Base-by-base conservation (phyloP, 1,140 invertebrate genomes). In the Aricia agestis region DNA sequence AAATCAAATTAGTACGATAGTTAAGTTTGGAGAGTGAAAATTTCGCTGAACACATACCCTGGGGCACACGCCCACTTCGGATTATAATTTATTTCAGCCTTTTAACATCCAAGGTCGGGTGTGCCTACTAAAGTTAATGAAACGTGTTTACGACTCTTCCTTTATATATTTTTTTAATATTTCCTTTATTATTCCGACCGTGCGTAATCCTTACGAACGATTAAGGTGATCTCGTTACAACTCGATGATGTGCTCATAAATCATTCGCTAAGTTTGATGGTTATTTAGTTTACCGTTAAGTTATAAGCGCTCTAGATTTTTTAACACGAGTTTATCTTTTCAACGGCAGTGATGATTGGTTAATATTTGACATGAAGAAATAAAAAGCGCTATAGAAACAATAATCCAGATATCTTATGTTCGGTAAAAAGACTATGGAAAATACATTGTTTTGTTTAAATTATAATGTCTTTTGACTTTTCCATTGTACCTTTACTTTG, bases 71-170 rank as follows among this genome's bases (percentile, higher is more conserved):
- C 68, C 72, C 69, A 76, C 70, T 68, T 75, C 68, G 25, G 72
- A 52, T 77, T 74, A 76, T 80, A 80, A 80, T 82, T 78, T 80
- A 76, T 78, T 78, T 80, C 70, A 73, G 72, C 76, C 70, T 78
- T 78, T 78, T 77, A 78, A 66, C 52, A 52, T 72, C 74, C 75
- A 78, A 82, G 76, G 74, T 36, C 74, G 72, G 74, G 74, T 70
- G 76, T 70, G 76, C 61, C 70, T 74, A 76, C 74, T 74, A 76
- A 78, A 78, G 74, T 79, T 78, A 82, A 76, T 73, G 66, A 79
- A 82, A 79, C 76, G 68, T 74, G 71, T 77, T 76, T 76, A 72
- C 75, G 68, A 69, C 73, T 69, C 61, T 72, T 78, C 61, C 58
- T 76, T 71, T 25, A 78, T 69, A 71, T 72, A 72, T 72, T 67